Conservation (phyloP, 1,140 invertebrate species). For the Adelges cooleyi region DNA sequence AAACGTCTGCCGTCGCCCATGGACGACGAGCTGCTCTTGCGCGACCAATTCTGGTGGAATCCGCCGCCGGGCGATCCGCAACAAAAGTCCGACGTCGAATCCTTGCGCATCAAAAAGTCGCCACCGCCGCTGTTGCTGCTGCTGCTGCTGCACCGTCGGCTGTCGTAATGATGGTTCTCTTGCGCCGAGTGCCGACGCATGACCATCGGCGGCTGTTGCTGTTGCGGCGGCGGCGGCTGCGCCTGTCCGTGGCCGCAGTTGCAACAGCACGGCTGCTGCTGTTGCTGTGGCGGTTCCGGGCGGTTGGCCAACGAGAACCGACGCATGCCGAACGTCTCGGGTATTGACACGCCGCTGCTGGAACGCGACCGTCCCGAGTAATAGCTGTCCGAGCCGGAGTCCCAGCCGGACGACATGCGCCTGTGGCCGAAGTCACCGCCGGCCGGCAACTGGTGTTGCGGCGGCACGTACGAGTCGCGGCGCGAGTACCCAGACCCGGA, state of each 20-base stretch:
- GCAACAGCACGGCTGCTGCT: slow-evolving; percentile 34
- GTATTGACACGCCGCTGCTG: slow-evolving; percentile 38
- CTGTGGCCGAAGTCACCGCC: slow-evolving; percentile 34
- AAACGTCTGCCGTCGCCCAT: background rate
- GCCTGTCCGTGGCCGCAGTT: slow-evolving; percentile 39
- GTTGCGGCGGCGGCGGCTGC: slow-evolving; percentile 34
- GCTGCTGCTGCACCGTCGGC: slow-evolving; percentile 8
- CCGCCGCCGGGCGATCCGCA: slow-evolving; percentile 1
- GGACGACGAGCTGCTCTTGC: slow-evolving; percentile 28
- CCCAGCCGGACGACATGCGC: slow-evolving; percentile 40
- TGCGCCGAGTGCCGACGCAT: slow-evolving; percentile 16
- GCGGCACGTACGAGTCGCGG: slow-evolving; percentile 35
- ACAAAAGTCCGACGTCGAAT: slow-evolving; percentile 23
- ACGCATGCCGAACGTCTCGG: slow-evolving; percentile 34
- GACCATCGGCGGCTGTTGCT: background rate
- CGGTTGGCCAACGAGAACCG: slow-evolving; percentile 35
- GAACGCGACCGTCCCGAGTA: slow-evolving; percentile 40
- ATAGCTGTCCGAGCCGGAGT: slow-evolving; percentile 40
- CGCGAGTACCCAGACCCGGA: slow-evolving; percentile 47
- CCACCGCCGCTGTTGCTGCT: slow-evolving; percentile 20
- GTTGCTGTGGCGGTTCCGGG: slow-evolving; percentile 25
- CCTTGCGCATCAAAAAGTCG: slow-evolving; percentile 23
- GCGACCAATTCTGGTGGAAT: slow-evolving; percentile 19
- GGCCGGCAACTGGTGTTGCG: slow-evolving; percentile 39
- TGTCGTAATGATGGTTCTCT: slow-evolving; percentile 12